Evolutionary conservation across 1,140 invertebrate genomes (phyloP).

Genomic region (Spodoptera frugiperda): DNA sequence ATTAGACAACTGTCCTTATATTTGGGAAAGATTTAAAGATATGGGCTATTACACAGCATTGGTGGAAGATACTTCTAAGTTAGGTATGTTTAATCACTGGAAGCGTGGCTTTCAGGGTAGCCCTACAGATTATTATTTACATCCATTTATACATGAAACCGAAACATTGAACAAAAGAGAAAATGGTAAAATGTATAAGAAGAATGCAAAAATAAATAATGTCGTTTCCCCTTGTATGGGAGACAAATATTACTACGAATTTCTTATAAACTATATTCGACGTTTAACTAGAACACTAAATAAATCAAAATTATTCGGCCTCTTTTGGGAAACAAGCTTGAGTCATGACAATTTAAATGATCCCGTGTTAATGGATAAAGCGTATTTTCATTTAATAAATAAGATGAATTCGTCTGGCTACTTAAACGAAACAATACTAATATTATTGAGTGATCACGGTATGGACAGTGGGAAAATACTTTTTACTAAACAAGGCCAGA

Average conservation of each 20-base stretch:
- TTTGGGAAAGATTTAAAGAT: conserved; percentile 92
- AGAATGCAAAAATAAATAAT: conserved; percentile 54
- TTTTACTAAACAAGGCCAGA: conserved; percentile 91
- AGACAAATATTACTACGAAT: conserved; percentile 85
- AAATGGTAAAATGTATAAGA: background rate
- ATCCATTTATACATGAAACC: conserved; percentile 89
- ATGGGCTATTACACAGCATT: conserved; percentile 92
- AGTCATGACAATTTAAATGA: conserved; percentile 91
- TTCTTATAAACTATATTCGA: conserved; percentile 87
- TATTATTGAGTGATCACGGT: conserved; percentile 97
- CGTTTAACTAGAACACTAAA: conserved; percentile 87
- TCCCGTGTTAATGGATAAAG: conserved; percentile 88
- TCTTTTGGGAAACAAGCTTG: conserved; percentile 92
- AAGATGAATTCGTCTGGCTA: conserved; percentile 86
- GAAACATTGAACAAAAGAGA: conserved; percentile 73
- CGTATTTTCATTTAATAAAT: conserved; percentile 68
- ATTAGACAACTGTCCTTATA: conserved; percentile 89
- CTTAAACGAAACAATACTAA: conserved; percentile 89
- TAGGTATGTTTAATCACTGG: conserved; percentile 93
- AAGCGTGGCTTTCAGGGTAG: conserved; percentile 91
- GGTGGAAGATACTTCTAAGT: conserved; percentile 90
- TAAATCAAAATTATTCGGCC: conserved; percentile 87
- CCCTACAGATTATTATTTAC: conserved; percentile 93
- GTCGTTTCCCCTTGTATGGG: conserved; percentile 88
- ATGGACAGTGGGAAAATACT: conserved; percentile 91